Evolutionary conservation across 2,888 invertebrate species (phyloP), one percentile per base, ranked within the genome.

Genomic region (Heliothis peltigera): DNA sequence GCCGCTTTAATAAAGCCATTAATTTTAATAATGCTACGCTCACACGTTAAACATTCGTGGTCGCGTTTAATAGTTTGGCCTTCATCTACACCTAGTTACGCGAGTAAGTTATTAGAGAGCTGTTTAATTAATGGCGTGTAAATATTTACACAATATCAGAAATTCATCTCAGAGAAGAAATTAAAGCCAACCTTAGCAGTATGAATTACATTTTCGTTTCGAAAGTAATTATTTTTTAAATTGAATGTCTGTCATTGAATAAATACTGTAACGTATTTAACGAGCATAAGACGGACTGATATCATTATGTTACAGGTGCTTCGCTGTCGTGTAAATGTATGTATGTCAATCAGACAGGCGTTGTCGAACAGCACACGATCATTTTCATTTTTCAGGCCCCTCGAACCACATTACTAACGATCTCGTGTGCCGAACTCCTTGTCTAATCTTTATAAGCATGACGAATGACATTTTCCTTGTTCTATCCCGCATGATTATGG

Each of bases 1-100:
- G 80, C 75, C 78, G 86, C 84, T 88, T 87, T 90, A 87, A 88
- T 91, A 88, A 89, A 89, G 87, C 82, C 85, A 91, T 91, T 89
- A 88, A 91, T 91, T 91, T 91, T 89, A 91, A 91, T 90, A 90
- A 87, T 86, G 81, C 82, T 69, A 59, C 77, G 81, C 81, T 84
- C 71, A 80, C 77, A 80, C 70, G 82, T 79, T 75, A 76, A 81
- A 79, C 77, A 78, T 81, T 80, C 68, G 73, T 79, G 80, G 82
- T 85, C 74, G 80, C 63, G 75, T 79, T 68, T 78, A 79, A 79
- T 84, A 80, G 81, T 82, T 82, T 77, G 82, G 81, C 67, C 71
- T 76, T 79, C 76, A 79, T 49, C 44, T 48, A 67, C 60, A 60
- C 52, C 76, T 76, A 70, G 70, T 71, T 76, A 80, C 63, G 64